phyloP scores from a whole-genome alignment of 1,140 invertebrate genomes.

The Colletes gigas region DNA sequence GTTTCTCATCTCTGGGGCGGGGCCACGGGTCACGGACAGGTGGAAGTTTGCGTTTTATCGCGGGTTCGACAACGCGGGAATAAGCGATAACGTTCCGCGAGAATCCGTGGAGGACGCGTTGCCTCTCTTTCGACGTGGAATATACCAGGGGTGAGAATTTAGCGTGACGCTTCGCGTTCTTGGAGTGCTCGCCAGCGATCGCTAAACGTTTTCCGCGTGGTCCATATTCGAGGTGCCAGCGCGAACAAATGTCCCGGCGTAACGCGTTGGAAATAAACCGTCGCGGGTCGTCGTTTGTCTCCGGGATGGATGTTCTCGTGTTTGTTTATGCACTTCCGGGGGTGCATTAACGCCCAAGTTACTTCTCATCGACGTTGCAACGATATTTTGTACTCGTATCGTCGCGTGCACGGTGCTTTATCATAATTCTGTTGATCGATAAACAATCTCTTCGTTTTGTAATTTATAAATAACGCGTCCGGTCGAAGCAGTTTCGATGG shows the following conservation, averaged over 20 bases:
- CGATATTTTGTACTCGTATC: too few relatives aligned
- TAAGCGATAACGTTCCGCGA: not conserved
- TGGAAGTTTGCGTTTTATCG: not conserved
- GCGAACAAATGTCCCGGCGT: not conserved
- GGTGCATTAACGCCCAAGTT: too few relatives aligned
- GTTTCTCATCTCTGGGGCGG: constrained; percentile 10
- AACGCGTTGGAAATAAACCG: not conserved
- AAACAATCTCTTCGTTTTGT: too few relatives aligned
- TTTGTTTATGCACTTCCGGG: too few relatives aligned
- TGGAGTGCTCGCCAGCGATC: too few relatives aligned
- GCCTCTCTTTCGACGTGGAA: not conserved
- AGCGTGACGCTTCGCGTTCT: not conserved
- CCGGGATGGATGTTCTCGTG: not conserved
- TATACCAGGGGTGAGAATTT: not conserved
- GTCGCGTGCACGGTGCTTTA: too few relatives aligned
- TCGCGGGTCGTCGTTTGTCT: not conserved
- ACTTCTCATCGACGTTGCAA: too few relatives aligned
- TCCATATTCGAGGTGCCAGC: not conserved
- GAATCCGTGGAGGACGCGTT: not conserved
- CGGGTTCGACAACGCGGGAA: not conserved
- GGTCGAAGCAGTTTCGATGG: too few relatives aligned
- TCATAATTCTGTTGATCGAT: too few relatives aligned
- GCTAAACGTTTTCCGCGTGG: not conserved
- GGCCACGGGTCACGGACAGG: not conserved
- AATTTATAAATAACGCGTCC: too few relatives aligned